phyloP scores from a whole-genome alignment of 2,888 invertebrate species.

The Meghimatium bilineatum region DNA sequence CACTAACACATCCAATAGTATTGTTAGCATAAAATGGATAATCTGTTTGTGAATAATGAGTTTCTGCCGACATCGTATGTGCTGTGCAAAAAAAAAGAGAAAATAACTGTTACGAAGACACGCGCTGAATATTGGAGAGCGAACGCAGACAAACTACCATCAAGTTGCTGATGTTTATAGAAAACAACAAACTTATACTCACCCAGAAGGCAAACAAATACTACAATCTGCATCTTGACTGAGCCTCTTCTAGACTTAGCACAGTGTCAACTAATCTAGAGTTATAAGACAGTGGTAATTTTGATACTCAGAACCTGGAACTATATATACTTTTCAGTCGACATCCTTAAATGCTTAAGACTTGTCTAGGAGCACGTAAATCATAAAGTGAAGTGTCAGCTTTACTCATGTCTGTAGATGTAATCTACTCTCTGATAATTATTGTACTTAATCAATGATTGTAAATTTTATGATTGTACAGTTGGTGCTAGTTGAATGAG shows the following conservation, averaged over 20 bases:
- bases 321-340: not conserved
- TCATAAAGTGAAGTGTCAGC: not conserved
- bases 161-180: too few relatives aligned
- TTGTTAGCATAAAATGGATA: too few relatives aligned
- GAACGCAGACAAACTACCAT: too few relatives aligned
- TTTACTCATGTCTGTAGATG: not conserved
- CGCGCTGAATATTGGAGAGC: too few relatives aligned
- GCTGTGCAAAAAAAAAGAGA: too few relatives aligned
- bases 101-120: too few relatives aligned
- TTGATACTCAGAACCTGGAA: not conserved
- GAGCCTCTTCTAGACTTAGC: not conserved
- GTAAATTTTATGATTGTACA: too few relatives aligned
- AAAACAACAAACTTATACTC: not conserved
- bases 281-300: not conserved
- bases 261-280: not conserved
- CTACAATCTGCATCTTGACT: conserved; percentile 2
- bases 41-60: too few relatives aligned
- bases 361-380: not conserved
- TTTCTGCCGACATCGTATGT: too few relatives aligned
- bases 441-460: too few relatives aligned
- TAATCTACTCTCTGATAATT: not conserved
- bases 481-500: too few relatives aligned
- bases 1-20: too few relatives aligned
- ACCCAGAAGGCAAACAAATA: conserved; percentile 6
- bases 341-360: not conserved